Base-by-base conservation (phyloP, 2,888 invertebrate genomes). In the Cantharis lateralis region DNA sequence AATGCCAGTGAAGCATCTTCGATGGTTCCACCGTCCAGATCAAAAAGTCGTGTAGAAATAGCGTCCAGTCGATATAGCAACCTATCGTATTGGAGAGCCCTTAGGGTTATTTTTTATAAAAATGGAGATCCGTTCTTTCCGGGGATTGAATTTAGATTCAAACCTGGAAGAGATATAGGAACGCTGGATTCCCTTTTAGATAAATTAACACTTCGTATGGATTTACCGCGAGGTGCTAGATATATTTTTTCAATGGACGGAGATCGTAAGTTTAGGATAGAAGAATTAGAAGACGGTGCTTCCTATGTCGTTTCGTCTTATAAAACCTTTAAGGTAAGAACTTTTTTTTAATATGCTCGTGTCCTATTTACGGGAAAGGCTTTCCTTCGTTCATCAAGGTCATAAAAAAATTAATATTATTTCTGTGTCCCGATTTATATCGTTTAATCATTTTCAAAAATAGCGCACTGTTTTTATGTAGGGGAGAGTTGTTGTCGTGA, bases 191-290 rank as follows among this genome's bases (percentile, higher is more conserved):
- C 94, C 15, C 89, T 98, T 64, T 90, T 97, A 83, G 96, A 96
- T 86, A 94, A 96, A 86, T 90, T 98, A 72, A 97, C 96, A 9
- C 92, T 96, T 80, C 92, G 96, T 82, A 92, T 97, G 90, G 95
- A 96, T 85, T 89, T 97, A 81, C 96, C 96, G 2, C 90, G 95
- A 77, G 97, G 97, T 4, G 97, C 98, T 4, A 91, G 96, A 72
- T 95, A 96, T 88, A 93, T 98, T 82, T 98, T 97, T 88, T 95
- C 95, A 9, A 95, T 96, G 93, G 96, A 97, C 80, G 98, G 98
- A 0, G 94, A 95, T 82, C 91, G 96, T 75, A 95, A 97, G 86
- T 93, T 94, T 87, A 91, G 93, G 86, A 90, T 96, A 82, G 97
- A 95, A 84, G 96, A 97, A 85, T 89, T 97, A 79, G 95, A 96